phyloP scores from a whole-genome alignment of 2,888 invertebrate species.

The Enoplolaimus lenunculus region DNA sequence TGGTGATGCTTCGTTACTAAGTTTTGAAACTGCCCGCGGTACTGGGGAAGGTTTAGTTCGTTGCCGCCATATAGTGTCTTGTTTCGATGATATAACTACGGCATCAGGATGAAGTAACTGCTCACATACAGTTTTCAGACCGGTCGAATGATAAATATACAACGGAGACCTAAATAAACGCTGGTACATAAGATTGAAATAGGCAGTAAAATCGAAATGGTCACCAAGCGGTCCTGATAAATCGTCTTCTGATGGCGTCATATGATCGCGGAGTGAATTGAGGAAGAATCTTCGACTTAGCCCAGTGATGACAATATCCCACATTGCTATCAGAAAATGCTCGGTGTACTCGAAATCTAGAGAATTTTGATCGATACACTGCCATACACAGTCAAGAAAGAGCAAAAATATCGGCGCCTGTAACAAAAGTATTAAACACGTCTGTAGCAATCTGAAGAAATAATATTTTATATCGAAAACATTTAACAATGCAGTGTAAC shows the following conservation, averaged over 20 bases:
- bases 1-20: not conserved
- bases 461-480: too few species aligned
- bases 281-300: constrained; percentile 84
- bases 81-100: not conserved
- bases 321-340: constrained; percentile 73
- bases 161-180: not conserved
- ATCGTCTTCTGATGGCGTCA: not conserved
- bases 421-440: constrained; percentile 38
- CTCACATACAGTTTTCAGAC: not conserved
- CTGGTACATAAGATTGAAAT: not conserved
- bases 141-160: not conserved
- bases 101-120: not conserved
- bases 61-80: not conserved
- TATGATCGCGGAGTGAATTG: constrained; percentile 59
- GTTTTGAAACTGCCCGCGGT: not conserved
- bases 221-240: not conserved
- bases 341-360: constrained; percentile 77
- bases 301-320: constrained; percentile 75
- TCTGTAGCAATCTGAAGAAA: too few species aligned
- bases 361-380: constrained; percentile 71
- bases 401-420: constrained; percentile 73
- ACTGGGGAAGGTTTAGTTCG: not conserved
- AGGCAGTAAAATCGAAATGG: not conserved
- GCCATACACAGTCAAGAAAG: constrained; percentile 85
- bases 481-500: too few species aligned